Conservation (phyloP, 2,797 vertebrate species). For the Muscicapa striata region DNA sequence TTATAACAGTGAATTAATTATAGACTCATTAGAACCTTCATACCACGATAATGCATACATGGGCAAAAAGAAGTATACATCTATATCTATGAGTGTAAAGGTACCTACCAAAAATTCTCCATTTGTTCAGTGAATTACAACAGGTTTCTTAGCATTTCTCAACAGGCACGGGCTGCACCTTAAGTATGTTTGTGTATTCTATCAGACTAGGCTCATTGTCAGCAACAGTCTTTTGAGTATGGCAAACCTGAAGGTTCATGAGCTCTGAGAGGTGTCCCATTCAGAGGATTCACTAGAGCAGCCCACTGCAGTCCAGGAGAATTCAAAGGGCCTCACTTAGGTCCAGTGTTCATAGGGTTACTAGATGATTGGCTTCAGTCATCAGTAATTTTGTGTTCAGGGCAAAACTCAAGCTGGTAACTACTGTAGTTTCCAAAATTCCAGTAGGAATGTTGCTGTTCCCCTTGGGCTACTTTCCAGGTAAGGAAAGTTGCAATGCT, state of each 20-base stretch:
- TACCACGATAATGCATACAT: neutral
- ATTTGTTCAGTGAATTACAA: neutral
- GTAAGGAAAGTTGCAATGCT: neutral
- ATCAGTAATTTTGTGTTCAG: neutral
- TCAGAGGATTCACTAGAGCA: neutral
- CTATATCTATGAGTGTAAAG: neutral
- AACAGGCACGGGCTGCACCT: neutral
- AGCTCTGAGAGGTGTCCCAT: neutral
- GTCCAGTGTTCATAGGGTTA: neutral
- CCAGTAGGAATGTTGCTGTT: neutral
- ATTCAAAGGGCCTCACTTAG: neutral
- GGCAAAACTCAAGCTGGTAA: neutral
- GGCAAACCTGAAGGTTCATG: neutral
- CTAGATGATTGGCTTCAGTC: neutral
- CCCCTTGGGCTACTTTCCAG: neutral
- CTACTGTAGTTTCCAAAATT: neutral
- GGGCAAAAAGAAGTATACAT: neutral
- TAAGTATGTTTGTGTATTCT: too few species aligned
- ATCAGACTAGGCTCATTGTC: accelerated
- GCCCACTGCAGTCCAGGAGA: neutral
- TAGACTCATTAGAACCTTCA: neutral
- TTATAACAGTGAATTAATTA: neutral
- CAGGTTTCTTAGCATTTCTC: neutral
- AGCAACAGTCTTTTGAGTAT: neutral
- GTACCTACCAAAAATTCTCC: neutral